Evolutionary conservation across 2,888 invertebrate genomes (phyloP), one percentile per base, ranked within the genome.

Genomic region (Muscina levida): DNA sequence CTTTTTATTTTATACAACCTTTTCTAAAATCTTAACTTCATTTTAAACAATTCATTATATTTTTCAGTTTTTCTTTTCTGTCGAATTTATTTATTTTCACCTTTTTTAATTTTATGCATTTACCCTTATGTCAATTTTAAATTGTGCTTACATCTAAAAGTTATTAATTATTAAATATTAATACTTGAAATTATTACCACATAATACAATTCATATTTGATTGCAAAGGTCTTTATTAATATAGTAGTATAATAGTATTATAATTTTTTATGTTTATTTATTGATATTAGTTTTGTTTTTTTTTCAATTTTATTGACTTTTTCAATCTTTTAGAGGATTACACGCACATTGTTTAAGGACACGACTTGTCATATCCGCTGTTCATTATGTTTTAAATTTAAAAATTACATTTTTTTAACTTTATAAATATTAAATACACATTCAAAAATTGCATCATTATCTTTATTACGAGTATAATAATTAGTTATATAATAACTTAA

Each of bases 121-220:
- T 53, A 56, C 26, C 5, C 8, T 24, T 26, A 56, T 73, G n/a
- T n/a, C n/a, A n/a, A n/a, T n/a, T n/a, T n/a, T n/a, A n/a, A 56
- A 73, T 74, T 79, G 15, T 24, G 57, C 15, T 74, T 19, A 71
- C 71, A 66, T 59, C 71, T 71, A 78, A 78, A 56, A n/a, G n/a
- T n/a, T n/a, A n/a, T n/a, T n/a, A 79, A 59, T 79, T 19, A 59
- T 67, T 67, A 67, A 66, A 71, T 67, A 39, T 56, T 71, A 48
- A 65, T 66, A 71, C 56, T 78, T 53, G 74, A 74, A 56, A 53
- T 22, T 11, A 4, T 71, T 74, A 71, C 71, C 74, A 79, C 74
- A 74, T 79, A 74, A 79, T 79, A 79, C 78, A 79, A 71, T 79
- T 71, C 71, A 66, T 79, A 74, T 71, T 71, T 71, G 59, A 73